phyloP scores from a whole-genome alignment of 2,797 vertebrate species.

The Falco peregrinus region DNA sequence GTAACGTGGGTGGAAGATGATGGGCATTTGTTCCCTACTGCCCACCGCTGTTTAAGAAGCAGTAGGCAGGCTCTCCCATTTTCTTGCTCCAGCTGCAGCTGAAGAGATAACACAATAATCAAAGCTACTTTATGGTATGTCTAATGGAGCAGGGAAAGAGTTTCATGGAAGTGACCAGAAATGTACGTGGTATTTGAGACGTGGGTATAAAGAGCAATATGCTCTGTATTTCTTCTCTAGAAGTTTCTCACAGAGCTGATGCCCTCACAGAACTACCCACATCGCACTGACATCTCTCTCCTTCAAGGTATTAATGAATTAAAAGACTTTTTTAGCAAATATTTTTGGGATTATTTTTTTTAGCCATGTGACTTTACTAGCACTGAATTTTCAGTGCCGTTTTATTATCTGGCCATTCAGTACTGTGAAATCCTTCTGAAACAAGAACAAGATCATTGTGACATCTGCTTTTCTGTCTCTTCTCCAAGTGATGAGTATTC shows the following conservation, averaged over 20 bases:
- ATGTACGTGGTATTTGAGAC: accelerated
- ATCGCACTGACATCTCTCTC: background rate
- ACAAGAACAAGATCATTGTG: background rate
- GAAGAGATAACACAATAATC: background rate
- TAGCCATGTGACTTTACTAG: background rate
- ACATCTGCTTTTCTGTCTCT: background rate
- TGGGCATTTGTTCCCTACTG: background rate
- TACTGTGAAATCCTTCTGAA: background rate
- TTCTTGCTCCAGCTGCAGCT: background rate
- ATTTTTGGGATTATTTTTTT: background rate
- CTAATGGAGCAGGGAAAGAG: background rate
- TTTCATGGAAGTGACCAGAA: background rate
- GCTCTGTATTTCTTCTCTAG: background rate
- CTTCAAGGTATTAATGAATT: background rate
- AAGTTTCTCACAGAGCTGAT: background rate
- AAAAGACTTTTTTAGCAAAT: background rate
- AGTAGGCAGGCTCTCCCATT: background rate
- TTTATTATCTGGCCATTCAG: background rate
- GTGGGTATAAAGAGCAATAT: background rate
- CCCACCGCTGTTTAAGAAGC: background rate
- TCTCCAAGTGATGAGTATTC: background rate
- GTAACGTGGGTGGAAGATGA: background rate
- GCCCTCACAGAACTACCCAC: background rate
- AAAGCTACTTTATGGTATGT: background rate
- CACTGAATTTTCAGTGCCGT: background rate